Conservation (phyloP, 1,140 invertebrate species). For the Ceratoteleas bidentatus region DNA sequence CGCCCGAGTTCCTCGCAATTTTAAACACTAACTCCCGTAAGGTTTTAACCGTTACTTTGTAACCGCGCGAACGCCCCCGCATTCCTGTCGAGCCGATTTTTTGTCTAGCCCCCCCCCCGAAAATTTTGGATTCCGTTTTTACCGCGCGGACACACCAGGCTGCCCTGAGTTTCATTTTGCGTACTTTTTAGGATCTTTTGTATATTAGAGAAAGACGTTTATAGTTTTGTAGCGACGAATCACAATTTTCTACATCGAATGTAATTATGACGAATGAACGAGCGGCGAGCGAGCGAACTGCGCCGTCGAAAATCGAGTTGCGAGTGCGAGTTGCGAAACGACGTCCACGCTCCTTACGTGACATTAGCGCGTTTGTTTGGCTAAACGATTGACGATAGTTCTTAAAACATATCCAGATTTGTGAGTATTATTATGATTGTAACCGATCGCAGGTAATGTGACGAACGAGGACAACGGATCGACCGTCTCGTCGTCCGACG, state of each 20-base stretch:
- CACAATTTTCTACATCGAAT: constrained; percentile 64
- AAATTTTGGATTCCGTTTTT: constrained; percentile 18
- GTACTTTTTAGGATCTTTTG: constrained; percentile 54
- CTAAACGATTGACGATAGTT: constrained; percentile 60
- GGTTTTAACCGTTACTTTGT: constrained; percentile 53
- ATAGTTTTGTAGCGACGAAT: constrained; percentile 58
- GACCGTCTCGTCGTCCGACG: constrained; percentile 37
- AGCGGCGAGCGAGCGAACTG: constrained; percentile 20
- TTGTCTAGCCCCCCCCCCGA: too few species aligned
- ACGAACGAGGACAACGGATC: constrained; percentile 31
- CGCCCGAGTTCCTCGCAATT: constrained; percentile 46
- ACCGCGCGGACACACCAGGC: constrained; percentile 6
- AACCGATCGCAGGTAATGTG: constrained; percentile 49
- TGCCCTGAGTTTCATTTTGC: constrained; percentile 31
- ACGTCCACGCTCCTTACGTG: constrained; percentile 37
- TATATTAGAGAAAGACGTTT: constrained; percentile 62
- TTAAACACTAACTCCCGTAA: constrained; percentile 36
- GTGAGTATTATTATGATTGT: constrained; percentile 66
- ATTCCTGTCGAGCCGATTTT: not conserved
- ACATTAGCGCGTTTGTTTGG: constrained; percentile 39
- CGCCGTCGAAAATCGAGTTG: constrained; percentile 14
- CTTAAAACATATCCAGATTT: constrained; percentile 65
- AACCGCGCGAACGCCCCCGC: not conserved
- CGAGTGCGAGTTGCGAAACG: constrained; percentile 4
- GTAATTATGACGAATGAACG: constrained; percentile 56